Evolutionary conservation across 2,797 vertebrate genomes (phyloP).

Genomic region (Enteromius anoplus): DNA sequence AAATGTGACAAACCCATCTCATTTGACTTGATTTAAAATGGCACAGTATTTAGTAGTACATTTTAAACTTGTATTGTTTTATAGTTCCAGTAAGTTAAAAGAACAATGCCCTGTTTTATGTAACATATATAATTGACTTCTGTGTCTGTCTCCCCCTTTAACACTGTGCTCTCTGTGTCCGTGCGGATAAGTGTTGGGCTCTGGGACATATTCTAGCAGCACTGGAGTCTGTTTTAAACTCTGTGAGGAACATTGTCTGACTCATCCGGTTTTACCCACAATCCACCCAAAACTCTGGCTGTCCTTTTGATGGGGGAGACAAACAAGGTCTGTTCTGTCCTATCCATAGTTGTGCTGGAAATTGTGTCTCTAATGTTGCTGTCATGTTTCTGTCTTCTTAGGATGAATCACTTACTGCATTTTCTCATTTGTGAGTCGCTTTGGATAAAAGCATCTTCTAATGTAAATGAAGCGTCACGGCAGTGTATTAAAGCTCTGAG

Average conservation of each 20-base stretch:
- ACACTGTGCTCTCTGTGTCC: slow-evolving; percentile 39
- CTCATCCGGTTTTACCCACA: slow-evolving; percentile 23
- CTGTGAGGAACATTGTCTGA: slow-evolving; percentile 11
- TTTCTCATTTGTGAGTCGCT: not conserved
- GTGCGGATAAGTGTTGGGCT: slow-evolving; percentile 6
- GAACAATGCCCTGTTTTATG: slow-evolving; percentile 35
- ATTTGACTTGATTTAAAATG: not conserved
- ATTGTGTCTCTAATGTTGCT: not conserved
- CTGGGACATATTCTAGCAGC: slow-evolving; percentile 1
- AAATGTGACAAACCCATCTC: not conserved
- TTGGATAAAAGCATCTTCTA: not conserved
- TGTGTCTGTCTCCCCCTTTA: slow-evolving; percentile 28
- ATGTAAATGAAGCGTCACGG: slow-evolving; percentile 6
- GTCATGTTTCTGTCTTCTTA: not conserved
- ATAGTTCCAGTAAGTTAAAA: slow-evolving; percentile 31
- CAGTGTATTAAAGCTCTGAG: not conserved
- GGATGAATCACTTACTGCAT: not conserved
- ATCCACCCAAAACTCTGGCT: slow-evolving; percentile 29
- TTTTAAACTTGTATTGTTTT: slow-evolving; percentile 10
- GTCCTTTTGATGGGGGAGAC: slow-evolving; percentile 19
- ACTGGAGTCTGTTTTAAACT: slow-evolving; percentile 18
- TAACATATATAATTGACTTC: slow-evolving; percentile 41
- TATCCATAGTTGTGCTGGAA: not conserved
- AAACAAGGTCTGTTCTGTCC: slow-evolving; percentile 30
- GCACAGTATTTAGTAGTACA: not conserved